Percentiles rank a stretch among this genome's conserved stretches.
These are phyloP conservation scores for Dysmachus trigonus DNA, from an alignment of 2,888 invertebrate genomes.

Conservation along the genomic window DNA sequence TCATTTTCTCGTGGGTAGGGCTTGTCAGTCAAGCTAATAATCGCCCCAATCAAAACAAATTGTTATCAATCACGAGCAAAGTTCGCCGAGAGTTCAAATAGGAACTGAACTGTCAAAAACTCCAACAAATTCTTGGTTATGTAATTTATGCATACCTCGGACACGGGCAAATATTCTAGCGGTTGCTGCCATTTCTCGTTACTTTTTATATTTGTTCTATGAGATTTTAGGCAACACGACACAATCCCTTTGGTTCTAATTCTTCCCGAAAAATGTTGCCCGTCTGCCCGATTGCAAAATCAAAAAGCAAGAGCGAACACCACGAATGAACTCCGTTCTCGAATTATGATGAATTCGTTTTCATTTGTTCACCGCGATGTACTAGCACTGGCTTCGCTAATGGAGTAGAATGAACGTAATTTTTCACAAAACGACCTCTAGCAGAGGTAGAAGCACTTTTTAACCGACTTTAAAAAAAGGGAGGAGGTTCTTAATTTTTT, in stretches of 20 bases:
- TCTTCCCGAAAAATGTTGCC: background rate
- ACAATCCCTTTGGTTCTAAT: background rate
- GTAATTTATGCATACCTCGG: slow-evolving; percentile 65
- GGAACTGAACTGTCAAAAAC: slow-evolving; percentile 11
- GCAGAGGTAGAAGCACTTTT: too few species aligned
- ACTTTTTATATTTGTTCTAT: background rate
- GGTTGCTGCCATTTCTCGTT: slow-evolving; percentile 67
- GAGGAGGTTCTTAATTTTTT: too few species aligned
- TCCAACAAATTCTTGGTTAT: slow-evolving; percentile 12
- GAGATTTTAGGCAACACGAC: background rate
- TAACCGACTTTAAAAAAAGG: too few species aligned
- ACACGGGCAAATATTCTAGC: slow-evolving; percentile 69
- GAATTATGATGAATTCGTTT: background rate
- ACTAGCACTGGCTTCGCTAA: background rate
- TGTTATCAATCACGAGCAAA: slow-evolving; percentile 15
- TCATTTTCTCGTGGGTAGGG: background rate
- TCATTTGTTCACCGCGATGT: background rate
- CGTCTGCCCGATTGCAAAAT: background rate
- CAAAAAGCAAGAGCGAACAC: background rate
- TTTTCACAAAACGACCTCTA: background rate
- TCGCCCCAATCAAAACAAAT: background rate
- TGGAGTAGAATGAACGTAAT: background rate
- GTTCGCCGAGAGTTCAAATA: slow-evolving; percentile 12
- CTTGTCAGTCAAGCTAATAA: background rate
- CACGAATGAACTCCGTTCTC: background rate